phyloP scores from a whole-genome alignment of 2,888 invertebrate genomes.

The Hecatera dysodea region DNA sequence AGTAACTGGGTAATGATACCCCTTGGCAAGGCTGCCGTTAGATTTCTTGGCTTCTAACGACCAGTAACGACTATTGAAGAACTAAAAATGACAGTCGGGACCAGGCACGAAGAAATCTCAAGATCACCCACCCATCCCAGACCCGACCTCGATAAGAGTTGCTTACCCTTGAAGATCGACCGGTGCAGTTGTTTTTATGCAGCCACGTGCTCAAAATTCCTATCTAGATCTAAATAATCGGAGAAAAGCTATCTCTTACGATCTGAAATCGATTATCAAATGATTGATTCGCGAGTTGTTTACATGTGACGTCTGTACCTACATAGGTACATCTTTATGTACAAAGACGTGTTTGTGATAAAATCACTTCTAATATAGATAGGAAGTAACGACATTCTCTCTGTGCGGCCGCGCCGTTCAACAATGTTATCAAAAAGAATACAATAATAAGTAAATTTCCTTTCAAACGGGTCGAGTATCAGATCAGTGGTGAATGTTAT shows the following conservation, averaged over 20 bases:
- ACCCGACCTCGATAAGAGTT: no score
- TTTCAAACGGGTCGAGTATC: slow-evolving; percentile 14
- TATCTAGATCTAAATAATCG: not conserved
- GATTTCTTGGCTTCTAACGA: not conserved
- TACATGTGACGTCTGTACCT: slow-evolving; percentile 21
- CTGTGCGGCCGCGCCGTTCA: slow-evolving; percentile 34
- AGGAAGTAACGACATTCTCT: slow-evolving; percentile 50
- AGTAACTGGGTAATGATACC: no score
- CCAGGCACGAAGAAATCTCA: no score
- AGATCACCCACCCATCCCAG: no score
- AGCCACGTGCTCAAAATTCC: not conserved
- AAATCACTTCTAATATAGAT: slow-evolving; percentile 50
- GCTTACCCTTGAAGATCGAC: no score
- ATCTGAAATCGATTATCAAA: slow-evolving; percentile 21
- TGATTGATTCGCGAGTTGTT: slow-evolving; percentile 42
- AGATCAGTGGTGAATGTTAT: slow-evolving; percentile 17
- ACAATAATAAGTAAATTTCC: slow-evolving; percentile 52
- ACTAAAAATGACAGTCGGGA: no score
- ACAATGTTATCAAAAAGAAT: slow-evolving; percentile 63
- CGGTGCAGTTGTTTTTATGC: no score
- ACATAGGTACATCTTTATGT: slow-evolving; percentile 20
- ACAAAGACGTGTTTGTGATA: slow-evolving; percentile 42
- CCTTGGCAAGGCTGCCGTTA: no score
- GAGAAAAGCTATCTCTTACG: slow-evolving; percentile 9
- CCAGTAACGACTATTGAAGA: no score